These are phyloP conservation scores for Hydropotes inermis DNA, from an alignment of 2,113 vertebrate species.

Conservation along the genomic window DNA sequence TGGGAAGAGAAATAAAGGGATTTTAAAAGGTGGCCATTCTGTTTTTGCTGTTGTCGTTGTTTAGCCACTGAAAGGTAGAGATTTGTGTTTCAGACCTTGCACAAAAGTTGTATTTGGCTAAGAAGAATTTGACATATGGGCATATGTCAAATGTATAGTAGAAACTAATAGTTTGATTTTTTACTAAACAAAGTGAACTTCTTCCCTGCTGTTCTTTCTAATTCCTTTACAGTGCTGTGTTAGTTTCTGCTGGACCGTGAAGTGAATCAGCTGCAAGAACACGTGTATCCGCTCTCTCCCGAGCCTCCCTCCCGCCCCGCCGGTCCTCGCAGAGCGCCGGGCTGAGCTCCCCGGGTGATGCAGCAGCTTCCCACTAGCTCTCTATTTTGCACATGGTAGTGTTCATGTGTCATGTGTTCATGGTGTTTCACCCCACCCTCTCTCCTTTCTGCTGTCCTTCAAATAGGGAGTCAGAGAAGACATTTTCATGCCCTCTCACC, in stretches of 20 bases:
- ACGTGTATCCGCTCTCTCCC: not conserved
- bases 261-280: not conserved
- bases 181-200: not conserved
- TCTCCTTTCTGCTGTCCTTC: not conserved
- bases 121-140: not conserved
- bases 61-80: not conserved
- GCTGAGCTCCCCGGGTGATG: not conserved
- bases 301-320: not conserved
- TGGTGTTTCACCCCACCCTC: not conserved
- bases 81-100: not conserved
- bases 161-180: not conserved
- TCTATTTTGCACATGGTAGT: not conserved
- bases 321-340: not conserved
- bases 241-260: not conserved
- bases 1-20: not conserved
- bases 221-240: not conserved
- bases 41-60: not conserved
- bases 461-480: not conserved
- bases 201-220: not conserved
- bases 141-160: not conserved
- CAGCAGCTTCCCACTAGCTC: not conserved
- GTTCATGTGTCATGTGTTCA: too few relatives aligned
- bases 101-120: not conserved
- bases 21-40: not conserved
- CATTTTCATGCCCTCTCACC: not conserved